phyloP scores from a whole-genome alignment of 2,113 vertebrate genomes.

The Girardinichthys multiradiatus region DNA sequence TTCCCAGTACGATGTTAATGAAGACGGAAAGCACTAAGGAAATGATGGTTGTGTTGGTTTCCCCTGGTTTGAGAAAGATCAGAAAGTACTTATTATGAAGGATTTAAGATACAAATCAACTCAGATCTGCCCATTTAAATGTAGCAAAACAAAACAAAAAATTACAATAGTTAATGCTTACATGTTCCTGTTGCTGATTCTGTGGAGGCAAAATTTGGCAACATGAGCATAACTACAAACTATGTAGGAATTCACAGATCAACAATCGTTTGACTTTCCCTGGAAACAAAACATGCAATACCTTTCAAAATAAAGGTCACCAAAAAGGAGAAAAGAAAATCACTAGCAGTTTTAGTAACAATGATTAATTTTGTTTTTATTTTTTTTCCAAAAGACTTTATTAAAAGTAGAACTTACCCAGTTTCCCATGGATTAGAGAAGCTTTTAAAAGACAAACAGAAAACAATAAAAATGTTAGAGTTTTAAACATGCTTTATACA shows the following conservation, averaged over 20 bases:
- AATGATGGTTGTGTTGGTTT: no score
- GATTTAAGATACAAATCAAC: not conserved
- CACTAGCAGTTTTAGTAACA: no score
- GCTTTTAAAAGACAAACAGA: no score
- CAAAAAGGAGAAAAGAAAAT: not conserved
- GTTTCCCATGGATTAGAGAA: no score
- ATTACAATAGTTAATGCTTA: no score
- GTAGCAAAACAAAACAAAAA: not conserved
- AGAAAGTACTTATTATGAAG: not conserved
- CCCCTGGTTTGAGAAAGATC: not conserved
- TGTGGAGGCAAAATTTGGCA: not conserved
- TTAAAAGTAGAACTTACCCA: no score
- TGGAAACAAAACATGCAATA: no score
- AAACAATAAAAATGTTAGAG: no score
- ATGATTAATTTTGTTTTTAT: no score
- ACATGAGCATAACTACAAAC: not conserved
- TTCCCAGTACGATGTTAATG: not conserved
- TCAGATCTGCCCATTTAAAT: not conserved
- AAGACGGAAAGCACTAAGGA: not conserved
- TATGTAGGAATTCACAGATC: not conserved
- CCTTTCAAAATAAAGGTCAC: no score
- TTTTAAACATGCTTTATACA: no score
- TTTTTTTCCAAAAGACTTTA: no score
- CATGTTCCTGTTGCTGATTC: not conserved
- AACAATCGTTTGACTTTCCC: not conserved